Evolutionary conservation across 2,113 vertebrate genomes (phyloP), one percentile per base, ranked within the genome.

Genomic region (Murina feae): DNA sequence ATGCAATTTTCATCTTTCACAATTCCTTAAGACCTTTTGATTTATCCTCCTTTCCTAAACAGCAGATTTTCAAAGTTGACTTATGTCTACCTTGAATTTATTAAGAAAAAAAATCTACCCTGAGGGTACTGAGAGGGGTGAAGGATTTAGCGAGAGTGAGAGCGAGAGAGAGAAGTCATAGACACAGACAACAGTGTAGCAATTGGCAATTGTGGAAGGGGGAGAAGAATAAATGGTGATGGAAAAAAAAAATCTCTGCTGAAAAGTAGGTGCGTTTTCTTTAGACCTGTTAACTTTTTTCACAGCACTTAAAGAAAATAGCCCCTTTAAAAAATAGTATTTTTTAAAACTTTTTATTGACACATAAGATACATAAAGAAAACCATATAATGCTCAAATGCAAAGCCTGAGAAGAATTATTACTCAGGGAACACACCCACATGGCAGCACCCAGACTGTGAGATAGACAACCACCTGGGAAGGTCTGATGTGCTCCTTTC

Each of bases 1-100:
- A 90, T 32, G 72, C 65, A 84, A 49, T 71, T 91, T 95, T 84
- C 82, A 17, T 89, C 3, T 92, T 93, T 72, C 39, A 39, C 18
- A 97, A 95, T 85, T 94, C 49, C 71, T 78, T 42, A 51, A 6
- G 91, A 82, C 44, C 21, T 94, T 96, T 95, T 85, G 42, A 88
- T 65, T 35, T 55, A 89, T 21, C 75, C 66, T 42, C 35, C 90
- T 80, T 96, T 75, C 42, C 35, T 86, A 55, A 93, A 69, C 2
- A 75, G 39, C 69, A 68, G 9, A 68, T 90, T 60, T 93, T 66
- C n/a, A 74, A 51, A 49, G 66, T 95, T 80, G 35, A 96, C 84
- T 93, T 75, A 94, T 58, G 82, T 75, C 80, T 97, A 96, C 96
- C 89, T 11, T 72, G 14, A 5, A 37, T 83, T 97, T 93, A 96